Base-by-base conservation (phyloP, 2,113 vertebrate species). In the Chamaetylas fuelleborni region DNA sequence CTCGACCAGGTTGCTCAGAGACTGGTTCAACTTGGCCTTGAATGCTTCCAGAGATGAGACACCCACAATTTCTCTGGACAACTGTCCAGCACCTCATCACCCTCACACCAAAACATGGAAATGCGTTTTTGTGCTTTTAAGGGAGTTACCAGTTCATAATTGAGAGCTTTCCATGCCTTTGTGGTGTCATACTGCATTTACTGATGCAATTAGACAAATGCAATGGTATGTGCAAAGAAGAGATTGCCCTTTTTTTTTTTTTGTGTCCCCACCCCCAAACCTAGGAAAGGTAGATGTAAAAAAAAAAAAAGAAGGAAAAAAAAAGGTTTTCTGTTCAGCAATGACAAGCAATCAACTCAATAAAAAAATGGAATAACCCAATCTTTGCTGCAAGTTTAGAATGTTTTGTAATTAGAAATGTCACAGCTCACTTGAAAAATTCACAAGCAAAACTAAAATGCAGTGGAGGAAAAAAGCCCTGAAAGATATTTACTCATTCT, bases 381-480 rank as follows among this genome's bases (percentile, higher is more conserved):
- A 48, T 91, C 48, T 71, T 92, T 84, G 40, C 81, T 92, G 70
- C 81, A 89, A 95, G 36, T 67, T 53, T 40, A 67, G 66, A 89
- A 85, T 69, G 56, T 72, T 95, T 94, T 89, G 71, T 87, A 95
- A 95, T 92, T 96, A 82, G 81, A 92, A 85, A 85, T 92, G 61
- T 91, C 84, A 89, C 91, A 85, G 70, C 53, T 97, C 61, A 71
- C 48, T 95, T 86, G 70, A 93, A 92, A 96, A 91, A 73, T 72
- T 92, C 67, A 76, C 31, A 79, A 87, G 61, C n/a, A 89, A 95
- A 91, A 81, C 56, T 23, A 53, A 69, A 84, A 86, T 64, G 36
- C 65, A 91, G 70, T 17, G 25, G 50, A 64, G 40, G n/a, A 22
- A 71, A 79, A 84, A 88, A 86, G 45, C 28, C 26, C 53, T 87